Evolutionary conservation across 2,797 vertebrate species (phyloP), one percentile per base, ranked within the genome.

Genomic region (Pangasius djambal): DNA sequence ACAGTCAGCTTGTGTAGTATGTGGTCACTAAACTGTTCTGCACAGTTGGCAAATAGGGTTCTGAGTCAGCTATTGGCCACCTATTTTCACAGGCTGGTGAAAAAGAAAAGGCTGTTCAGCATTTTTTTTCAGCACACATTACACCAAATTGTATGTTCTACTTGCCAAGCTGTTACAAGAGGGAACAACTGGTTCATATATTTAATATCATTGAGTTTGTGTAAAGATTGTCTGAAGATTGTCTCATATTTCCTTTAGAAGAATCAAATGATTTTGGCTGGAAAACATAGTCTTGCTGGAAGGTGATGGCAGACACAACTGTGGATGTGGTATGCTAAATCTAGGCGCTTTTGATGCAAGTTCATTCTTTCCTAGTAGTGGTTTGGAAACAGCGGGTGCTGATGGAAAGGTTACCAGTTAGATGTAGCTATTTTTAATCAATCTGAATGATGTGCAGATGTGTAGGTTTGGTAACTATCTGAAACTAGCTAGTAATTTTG

Each of bases 351-450:
- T 87, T 75, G 48, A 78, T 31, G 44, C 72, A 86, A 91, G 81
- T 90, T 92, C 91, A 91, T 89, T 74, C 75, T 91, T 91, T 92
- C 86, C 91, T 44, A 48, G 55, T 90, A 40, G 86, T 88, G 90
- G 91, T 89, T 78, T 89, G 85, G 86, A 87, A 85, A 69, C 48
- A 34, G 44, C 0, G 57, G 44, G 28, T 31, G 74, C 72, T 65
- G 57, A 77, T 63, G 70, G 57, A 84, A 69, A 52, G 44, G 16
- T 50, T 84, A 84, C 72, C 67, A 75, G 74, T 89, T 82, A 88
- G 83, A 87, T 2, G 48, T 65, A 57, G 61, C 85, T 90, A 87
- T 87, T 89, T 90, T 89, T 85, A 65, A 85, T 65, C 31, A 69
- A 67, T 70, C 50, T 79, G 70, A 81, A 77, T 89, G 83, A 40